These are phyloP conservation scores for Pseudochirops cupreus DNA, from an alignment of 2,797 vertebrate genomes.

Conservation along the genomic window DNA sequence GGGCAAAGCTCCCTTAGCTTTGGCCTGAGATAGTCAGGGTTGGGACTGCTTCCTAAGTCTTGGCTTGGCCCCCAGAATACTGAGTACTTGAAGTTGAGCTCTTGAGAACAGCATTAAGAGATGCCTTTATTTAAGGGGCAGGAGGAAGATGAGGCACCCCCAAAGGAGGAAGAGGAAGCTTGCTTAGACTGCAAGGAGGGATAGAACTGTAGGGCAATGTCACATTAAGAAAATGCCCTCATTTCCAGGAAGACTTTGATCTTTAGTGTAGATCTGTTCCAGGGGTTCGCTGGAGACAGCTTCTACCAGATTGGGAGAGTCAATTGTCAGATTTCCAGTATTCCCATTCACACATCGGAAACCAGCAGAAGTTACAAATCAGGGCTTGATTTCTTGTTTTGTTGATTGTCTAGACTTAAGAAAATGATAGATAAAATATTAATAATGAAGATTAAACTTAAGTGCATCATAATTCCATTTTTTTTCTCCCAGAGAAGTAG, in stretches of 20 bases:
- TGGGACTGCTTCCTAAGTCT: neutral
- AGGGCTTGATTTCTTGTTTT: neutral
- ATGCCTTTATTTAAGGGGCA: neutral
- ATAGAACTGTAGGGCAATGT: neutral
- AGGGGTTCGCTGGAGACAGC: neutral
- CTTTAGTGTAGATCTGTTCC: neutral
- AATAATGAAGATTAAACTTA: neutral
- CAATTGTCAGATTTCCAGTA: neutral
- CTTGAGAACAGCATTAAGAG: neutral
- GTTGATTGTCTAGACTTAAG: neutral
- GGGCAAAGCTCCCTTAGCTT: slow-evolving; percentile 1
- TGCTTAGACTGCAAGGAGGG: neutral
- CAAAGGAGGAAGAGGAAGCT: neutral
- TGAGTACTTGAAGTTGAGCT: neutral
- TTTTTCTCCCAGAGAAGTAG: neutral
- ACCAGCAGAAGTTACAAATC: neutral
- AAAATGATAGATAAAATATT: neutral
- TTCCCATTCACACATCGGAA: neutral
- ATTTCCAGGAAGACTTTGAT: neutral
- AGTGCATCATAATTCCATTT: neutral
- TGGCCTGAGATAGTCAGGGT: neutral
- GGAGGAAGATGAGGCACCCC: neutral
- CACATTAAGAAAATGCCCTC: neutral
- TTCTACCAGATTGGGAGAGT: neutral
- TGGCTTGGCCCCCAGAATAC: neutral